Percentiles rank a stretch among this genome's conserved stretches.
Conservation (phyloP, 2,888 invertebrate genomes). For the Callimorpha dominula region DNA sequence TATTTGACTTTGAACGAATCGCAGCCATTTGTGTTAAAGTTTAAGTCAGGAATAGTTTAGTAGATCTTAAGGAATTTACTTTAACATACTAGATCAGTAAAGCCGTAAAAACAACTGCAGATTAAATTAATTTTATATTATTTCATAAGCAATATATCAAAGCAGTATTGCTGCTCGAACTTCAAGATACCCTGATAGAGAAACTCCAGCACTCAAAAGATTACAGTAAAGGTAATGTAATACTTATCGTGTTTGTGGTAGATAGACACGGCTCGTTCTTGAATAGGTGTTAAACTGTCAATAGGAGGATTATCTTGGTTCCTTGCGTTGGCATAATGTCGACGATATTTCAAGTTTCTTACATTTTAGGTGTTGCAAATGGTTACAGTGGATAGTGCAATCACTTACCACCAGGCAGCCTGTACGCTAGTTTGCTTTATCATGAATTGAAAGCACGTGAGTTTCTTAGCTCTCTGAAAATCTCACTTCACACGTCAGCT, state of each 20-base stretch:
- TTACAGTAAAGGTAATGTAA: not conserved
- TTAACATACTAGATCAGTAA: not conserved
- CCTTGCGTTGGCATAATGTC: not conserved
- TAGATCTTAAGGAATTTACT: not conserved
- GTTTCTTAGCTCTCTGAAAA: not conserved
- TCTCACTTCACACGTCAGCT: not conserved
- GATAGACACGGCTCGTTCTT: not conserved
- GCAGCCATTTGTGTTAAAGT: slow-evolving; percentile 25
- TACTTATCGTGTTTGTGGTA: not conserved
- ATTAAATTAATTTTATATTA: no score
- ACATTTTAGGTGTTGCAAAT: not conserved
- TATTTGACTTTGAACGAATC: slow-evolving; percentile 40
- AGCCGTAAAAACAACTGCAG: no score
- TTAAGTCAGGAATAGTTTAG: slow-evolving; percentile 21
- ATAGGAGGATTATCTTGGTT: not conserved
- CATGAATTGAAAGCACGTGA: not conserved
- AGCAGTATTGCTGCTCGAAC: not conserved
- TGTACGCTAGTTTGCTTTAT: not conserved
- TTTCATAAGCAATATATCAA: not conserved
- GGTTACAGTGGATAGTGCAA: not conserved
- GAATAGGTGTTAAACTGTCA: not conserved
- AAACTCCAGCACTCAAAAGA: not conserved
- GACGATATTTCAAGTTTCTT: not conserved
- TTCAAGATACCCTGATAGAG: not conserved
- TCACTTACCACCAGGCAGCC: not conserved